Conservation (phyloP, 1,140 invertebrate species). For the Drosophila trapezifrons region DNA sequence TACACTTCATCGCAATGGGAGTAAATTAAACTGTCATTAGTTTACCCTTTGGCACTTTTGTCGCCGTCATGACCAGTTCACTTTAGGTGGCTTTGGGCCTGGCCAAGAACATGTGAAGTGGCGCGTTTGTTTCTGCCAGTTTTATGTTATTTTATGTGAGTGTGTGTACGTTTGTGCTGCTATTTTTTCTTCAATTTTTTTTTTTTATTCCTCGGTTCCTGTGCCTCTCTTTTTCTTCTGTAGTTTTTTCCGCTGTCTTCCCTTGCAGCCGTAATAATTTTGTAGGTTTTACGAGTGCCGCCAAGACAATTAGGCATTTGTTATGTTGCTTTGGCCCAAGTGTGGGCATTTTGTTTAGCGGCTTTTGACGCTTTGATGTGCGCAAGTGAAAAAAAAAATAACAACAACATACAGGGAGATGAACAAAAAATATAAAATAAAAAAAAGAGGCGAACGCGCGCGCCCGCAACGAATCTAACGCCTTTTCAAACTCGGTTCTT, state of each 20-base stretch:
- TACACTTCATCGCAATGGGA: slow-evolving; percentile 82
- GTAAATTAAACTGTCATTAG: slow-evolving; percentile 83
- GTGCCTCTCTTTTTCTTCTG: slow-evolving; percentile 14
- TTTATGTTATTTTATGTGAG: slow-evolving; percentile 35
- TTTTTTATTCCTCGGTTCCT: slow-evolving; percentile 6
- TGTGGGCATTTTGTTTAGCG: slow-evolving; percentile 81
- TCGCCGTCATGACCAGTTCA: slow-evolving; percentile 46
- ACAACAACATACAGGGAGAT: slow-evolving; percentile 9
- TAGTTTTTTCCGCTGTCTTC: slow-evolving; percentile 32
- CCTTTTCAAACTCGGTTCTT: slow-evolving; percentile 73
- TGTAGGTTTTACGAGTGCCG: slow-evolving; percentile 82
- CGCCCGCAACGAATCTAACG: slow-evolving; percentile 79
- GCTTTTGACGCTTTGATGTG: slow-evolving; percentile 77
- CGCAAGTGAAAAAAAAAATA: slow-evolving; percentile 57
- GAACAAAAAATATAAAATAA: slow-evolving; percentile 24
- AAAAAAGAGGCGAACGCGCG: slow-evolving; percentile 47
- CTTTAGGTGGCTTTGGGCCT: slow-evolving; percentile 26
- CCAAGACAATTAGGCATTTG: slow-evolving; percentile 82
- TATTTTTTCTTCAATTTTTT: slow-evolving; percentile 21
- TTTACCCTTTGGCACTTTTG: slow-evolving; percentile 80
- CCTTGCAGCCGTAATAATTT: slow-evolving; percentile 75
- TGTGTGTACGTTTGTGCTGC: slow-evolving; percentile 11
- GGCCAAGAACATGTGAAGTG: slow-evolving; percentile 74
- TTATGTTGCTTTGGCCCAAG: slow-evolving; percentile 63
- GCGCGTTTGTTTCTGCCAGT: slow-evolving; percentile 62